These are phyloP conservation scores for Mythimna ferrago DNA, from an alignment of 2,888 invertebrate species.

Conservation along the genomic window DNA sequence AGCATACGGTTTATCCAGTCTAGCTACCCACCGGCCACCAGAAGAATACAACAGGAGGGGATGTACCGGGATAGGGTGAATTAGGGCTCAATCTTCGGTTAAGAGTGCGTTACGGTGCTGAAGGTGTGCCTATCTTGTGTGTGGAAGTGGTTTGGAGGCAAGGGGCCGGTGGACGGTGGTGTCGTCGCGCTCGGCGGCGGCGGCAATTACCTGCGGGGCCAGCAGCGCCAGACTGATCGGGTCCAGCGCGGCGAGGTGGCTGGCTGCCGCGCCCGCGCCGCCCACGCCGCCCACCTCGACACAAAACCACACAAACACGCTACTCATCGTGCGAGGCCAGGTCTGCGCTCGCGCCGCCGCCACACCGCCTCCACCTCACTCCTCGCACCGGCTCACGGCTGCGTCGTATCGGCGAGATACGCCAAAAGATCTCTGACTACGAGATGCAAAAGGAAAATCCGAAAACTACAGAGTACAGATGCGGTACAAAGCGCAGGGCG, in stretches of 20 bases:
- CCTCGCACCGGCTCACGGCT: slow-evolving; percentile 70
- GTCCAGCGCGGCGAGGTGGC: slow-evolving; percentile 91
- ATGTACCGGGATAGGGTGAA: slow-evolving; percentile 60
- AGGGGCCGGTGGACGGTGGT: slow-evolving; percentile 78
- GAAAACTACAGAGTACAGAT: slow-evolving; percentile 70
- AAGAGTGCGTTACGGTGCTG: slow-evolving; percentile 56
- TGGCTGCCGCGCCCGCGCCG: slow-evolving; percentile 89
- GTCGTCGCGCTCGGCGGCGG: slow-evolving; percentile 71
- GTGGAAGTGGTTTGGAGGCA: slow-evolving; percentile 50
- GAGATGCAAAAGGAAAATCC: slow-evolving; percentile 14
- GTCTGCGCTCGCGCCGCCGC: slow-evolving; percentile 69
- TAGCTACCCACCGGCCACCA: slow-evolving; percentile 87
- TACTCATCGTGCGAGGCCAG: slow-evolving; percentile 87
- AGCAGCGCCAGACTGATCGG: slow-evolving; percentile 90
- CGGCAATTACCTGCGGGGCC: slow-evolving; percentile 88
- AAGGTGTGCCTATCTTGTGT: slow-evolving; percentile 52
- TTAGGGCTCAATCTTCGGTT: slow-evolving; percentile 36
- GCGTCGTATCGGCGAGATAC: slow-evolving; percentile 41
- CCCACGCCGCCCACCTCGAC: slow-evolving; percentile 91
- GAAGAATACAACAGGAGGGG: slow-evolving; percentile 72
- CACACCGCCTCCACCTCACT: slow-evolving; percentile 75
- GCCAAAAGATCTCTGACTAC: slow-evolving; percentile 8
- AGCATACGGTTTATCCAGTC: slow-evolving; percentile 83
- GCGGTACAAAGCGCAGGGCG: slow-evolving; percentile 70
- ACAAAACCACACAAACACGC: slow-evolving; percentile 91